Evolutionary conservation across 2,888 invertebrate genomes (phyloP), one percentile per base, ranked within the genome.

Genomic region (Petrolisthes cinctipes): DNA sequence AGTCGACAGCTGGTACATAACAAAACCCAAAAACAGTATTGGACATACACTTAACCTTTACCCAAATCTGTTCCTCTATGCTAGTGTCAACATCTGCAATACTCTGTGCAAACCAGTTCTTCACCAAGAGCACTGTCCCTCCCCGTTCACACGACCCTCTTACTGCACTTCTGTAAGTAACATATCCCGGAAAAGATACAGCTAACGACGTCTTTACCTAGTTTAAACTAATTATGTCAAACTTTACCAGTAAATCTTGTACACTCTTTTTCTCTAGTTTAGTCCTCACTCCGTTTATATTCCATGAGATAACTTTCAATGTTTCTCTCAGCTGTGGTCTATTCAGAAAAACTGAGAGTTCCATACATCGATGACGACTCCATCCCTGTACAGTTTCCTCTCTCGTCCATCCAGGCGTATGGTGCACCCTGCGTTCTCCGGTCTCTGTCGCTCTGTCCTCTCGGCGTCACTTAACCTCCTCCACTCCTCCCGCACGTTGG

Each of bases 361-460:
- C 75, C 84, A 84, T 5, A 17, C n/a, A 7, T 84, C 84, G 14
- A 84, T 84, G 20, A 84, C 84, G 3, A 78, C 76, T 14, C n/a
- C 37, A 37, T 81, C 66, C 5, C 66, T 1, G 81, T n/a, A 37
- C 23, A 81, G 61, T n/a, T 61, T 84, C 78, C 84, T 57, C 14
- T 83, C 73, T 66, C 20, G 4, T 9, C 20, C 4, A 54, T 83
- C 73, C 5, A 83, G 14, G 14, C 17, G 53, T 54, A 83, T 56
- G 4, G 54, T 73, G 37, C 83, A 83, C 3, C 83, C 83, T 9
- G 53, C 56, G 20, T 83, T 75, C 37, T 83, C 83, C 51, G 83
- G 83, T 9, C 75, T 51, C 73, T 75, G 51, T 20, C 54, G 71
- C 75, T 83, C 83, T 7, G 5, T 5, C n/a, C 17, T 73, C 57